Evolutionary conservation across 2,888 invertebrate genomes (phyloP), one percentile per base, ranked within the genome.

Genomic region (Alsophila aescularia): DNA sequence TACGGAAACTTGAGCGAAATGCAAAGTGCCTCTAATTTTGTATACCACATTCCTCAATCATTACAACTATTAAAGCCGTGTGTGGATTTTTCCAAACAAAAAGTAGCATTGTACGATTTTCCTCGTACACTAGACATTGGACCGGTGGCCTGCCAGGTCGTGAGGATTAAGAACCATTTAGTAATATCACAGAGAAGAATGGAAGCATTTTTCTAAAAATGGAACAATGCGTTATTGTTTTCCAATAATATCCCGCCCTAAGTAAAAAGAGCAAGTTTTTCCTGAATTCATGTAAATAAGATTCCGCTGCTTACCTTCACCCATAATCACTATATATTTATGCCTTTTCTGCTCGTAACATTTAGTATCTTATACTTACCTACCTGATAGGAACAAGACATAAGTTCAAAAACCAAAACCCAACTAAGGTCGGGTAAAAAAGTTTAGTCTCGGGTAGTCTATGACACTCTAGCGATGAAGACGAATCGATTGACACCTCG

Each of bases 121-220:
- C 83, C 81, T 85, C 77, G 81, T 85, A 82, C 79, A 79, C 84
- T 86, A 86, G 87, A 86, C 85, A 87, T 85, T 87, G 85, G 59
- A 63, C 62, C 61, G 67, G 69, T 67, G 52, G 47, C 56, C 64
- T 49, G 58, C 52, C n/a, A 57, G 58, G 60, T 58, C 58, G 55
- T 50, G 54, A 63, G 57, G 73, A 72, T 72, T 24, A 2, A 6
- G 57, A 73, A 72, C 72, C 70, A 71, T 85, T 82, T 84, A 78
- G 79, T 77, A 81, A 85, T 70, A 56, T 68, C 60, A 69, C 76
- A 57, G 58, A 49, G 58, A 58, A 64, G 39, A 58, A 57, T 58
- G 43, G 43, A 42, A 15, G 44, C 45, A 15, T 53, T 16, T 39
- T 49, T 34, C 24, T 10, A 6, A 49, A 21, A 45, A 39, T 43